Conservation (phyloP, 37 sponge, comb jelly and placozoan species). For the Eunapius fragilis region DNA sequence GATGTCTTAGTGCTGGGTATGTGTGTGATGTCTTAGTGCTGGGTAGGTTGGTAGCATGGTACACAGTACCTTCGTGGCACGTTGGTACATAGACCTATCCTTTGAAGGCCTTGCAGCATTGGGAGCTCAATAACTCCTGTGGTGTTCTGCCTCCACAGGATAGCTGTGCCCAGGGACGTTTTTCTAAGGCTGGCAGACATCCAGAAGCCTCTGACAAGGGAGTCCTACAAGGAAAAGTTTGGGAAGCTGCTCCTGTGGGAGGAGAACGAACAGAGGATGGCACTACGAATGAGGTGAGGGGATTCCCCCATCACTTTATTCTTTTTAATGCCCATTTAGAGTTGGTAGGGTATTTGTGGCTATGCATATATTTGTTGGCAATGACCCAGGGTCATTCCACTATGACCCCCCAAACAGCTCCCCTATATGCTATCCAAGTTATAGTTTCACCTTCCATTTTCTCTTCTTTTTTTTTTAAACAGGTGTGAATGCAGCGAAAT, state of each 20-base stretch:
- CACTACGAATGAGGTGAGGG: slow-evolving; percentile 1
- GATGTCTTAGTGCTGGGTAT: too few relatives aligned
- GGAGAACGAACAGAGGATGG: neutral
- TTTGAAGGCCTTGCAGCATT: too few relatives aligned
- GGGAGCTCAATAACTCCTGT: too few relatives aligned
- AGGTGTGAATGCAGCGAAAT: neutral
- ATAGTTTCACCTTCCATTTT: neutral
- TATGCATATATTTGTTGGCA: neutral
- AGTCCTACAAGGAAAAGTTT: slow-evolving; percentile 3
- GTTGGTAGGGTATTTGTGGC: neutral
- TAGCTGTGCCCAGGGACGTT: neutral
- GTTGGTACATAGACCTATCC: too few relatives aligned
- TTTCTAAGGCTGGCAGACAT: slow-evolving; percentile 1
- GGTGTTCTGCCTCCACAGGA: too few relatives aligned
- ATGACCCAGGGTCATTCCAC: too few relatives aligned
- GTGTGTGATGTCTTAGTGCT: too few relatives aligned
- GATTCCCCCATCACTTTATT: neutral
- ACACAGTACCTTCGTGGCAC: too few relatives aligned
- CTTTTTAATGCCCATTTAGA: neutral
- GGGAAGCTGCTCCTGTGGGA: neutral
- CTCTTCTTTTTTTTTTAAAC: too few relatives aligned
- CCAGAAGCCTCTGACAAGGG: slow-evolving; percentile 19
- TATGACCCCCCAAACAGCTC: too few relatives aligned
- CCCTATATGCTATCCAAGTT: too few relatives aligned
- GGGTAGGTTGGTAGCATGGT: too few relatives aligned